A percentile compares a stretch with the other conserved stretches of the same genome.
These are phyloP conservation scores for Tineola bisselliella DNA, from an alignment of 2,888 invertebrate species.

Conservation along the genomic window DNA sequence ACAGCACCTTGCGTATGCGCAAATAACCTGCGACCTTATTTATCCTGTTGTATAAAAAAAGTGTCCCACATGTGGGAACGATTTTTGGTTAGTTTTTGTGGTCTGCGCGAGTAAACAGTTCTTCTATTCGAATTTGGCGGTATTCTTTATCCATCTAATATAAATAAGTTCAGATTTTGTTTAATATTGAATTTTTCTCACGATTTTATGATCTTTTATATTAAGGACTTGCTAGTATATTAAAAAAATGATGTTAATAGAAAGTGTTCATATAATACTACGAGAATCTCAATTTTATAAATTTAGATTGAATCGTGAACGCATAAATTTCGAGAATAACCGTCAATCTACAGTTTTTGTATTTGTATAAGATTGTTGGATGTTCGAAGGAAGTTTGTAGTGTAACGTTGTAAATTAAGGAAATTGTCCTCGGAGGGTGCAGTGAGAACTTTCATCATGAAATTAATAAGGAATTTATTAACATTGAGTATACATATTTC, in stretches of 20 bases:
- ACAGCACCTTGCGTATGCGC: conserved; percentile 55
- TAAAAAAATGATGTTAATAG: too few relatives aligned
- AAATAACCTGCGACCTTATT: conserved; percentile 65
- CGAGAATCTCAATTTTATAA: too few relatives aligned
- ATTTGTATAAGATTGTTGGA: conserved; percentile 2
- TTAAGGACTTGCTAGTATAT: too few relatives aligned
- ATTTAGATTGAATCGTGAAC: background rate
- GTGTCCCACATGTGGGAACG: conserved; percentile 47
- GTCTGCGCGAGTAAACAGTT: conserved; percentile 18
- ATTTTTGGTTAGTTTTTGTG: conserved; percentile 48
- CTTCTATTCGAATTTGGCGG: conserved; percentile 8
- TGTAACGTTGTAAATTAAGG: conserved; percentile 10
- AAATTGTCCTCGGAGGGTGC: conserved; percentile 5
- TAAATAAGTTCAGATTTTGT: too few relatives aligned
- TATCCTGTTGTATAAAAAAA: conserved; percentile 44
- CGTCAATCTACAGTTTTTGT: background rate
- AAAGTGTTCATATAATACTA: too few relatives aligned
- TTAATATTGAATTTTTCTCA: too few relatives aligned
- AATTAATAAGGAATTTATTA: background rate
- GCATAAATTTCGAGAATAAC: background rate
- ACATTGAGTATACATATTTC: too few relatives aligned
- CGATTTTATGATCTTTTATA: too few relatives aligned
- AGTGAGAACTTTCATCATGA: background rate
- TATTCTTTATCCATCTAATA: background rate
- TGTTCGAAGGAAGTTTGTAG: conserved; percentile 10